Evolutionary conservation across 1,140 invertebrate genomes (phyloP).

Genomic region (Drosophila rufa): DNA sequence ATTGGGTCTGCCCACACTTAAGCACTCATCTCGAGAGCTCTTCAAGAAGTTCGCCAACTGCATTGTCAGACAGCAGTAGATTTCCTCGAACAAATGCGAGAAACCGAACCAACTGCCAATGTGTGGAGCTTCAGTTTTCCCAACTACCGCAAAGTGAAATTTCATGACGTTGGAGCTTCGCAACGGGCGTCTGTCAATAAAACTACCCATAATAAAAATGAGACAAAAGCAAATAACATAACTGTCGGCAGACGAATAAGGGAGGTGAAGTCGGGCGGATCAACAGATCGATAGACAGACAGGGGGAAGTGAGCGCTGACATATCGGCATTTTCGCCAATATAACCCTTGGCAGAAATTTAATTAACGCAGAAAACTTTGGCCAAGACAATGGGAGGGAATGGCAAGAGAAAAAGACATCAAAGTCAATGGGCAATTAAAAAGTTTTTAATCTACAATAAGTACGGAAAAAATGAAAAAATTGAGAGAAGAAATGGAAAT

Average conservation of each 20-base stretch:
- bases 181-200: slow-evolving; percentile 69
- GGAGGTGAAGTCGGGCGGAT: slow-evolving; percentile 4
- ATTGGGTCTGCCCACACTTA: slow-evolving; percentile 5
- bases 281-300: slow-evolving; percentile 26
- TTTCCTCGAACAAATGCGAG: slow-evolving; percentile 31
- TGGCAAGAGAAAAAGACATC: slow-evolving; percentile 38
- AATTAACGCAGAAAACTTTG: slow-evolving; percentile 59
- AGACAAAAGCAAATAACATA: slow-evolving; percentile 73
- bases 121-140: slow-evolving; percentile 40
- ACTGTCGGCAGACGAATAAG: slow-evolving; percentile 47
- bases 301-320: slow-evolving; percentile 11
- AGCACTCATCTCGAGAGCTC: slow-evolving; percentile 24
- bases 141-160: slow-evolving; percentile 73
- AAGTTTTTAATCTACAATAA: slow-evolving; percentile 58
- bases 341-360: slow-evolving; percentile 63
- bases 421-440: slow-evolving; percentile 70
- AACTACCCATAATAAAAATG: slow-evolving; percentile 45
- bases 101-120: slow-evolving; percentile 38
- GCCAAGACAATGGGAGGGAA: slow-evolving; percentile 42
- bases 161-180: slow-evolving; percentile 51
- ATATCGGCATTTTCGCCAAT: slow-evolving; percentile 70
- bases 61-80: slow-evolving; percentile 37
- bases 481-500: neutral
- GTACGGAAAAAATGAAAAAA: neutral
- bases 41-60: slow-evolving; percentile 44